phyloP scores from a whole-genome alignment of 2,888 invertebrate species.

The Eueremaeus valkanovi region DNA sequence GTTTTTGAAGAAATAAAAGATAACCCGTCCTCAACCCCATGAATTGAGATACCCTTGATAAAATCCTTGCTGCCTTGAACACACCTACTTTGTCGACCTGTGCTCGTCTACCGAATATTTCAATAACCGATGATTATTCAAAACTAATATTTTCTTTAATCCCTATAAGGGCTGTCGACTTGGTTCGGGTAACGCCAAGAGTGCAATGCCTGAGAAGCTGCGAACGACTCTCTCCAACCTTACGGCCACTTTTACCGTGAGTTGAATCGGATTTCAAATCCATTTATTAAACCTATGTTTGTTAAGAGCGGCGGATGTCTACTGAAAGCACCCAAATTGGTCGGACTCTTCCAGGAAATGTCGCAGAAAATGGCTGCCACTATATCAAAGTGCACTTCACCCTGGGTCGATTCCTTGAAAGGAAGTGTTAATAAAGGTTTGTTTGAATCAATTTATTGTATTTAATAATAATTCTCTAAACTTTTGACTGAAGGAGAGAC shows the following conservation, averaged over 20 bases:
- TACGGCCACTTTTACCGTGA: constrained; percentile 38
- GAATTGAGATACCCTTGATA: too few species aligned
- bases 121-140: not conserved
- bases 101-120: not conserved
- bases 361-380: constrained; percentile 35
- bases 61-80: too few species aligned
- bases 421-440: constrained; percentile 22
- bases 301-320: constrained; percentile 40
- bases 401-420: constrained; percentile 40
- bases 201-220: constrained; percentile 30
- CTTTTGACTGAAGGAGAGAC: constrained; percentile 22
- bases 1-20: too few species aligned
- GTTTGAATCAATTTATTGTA: not conserved
- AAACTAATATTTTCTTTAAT: too few species aligned
- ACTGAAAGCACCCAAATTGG: constrained; percentile 38
- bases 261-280: not conserved
- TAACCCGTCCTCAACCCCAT: too few species aligned
- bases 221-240: constrained; percentile 34
- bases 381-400: constrained; percentile 39
- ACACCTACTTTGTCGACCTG: too few species aligned
- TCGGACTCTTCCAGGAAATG: constrained; percentile 37
- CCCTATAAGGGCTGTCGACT: constrained; percentile 39
- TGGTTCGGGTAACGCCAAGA: constrained; percentile 29
- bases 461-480: not conserved
- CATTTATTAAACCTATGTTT: not conserved